These are phyloP conservation scores for Hyposmocoma kahamanoa DNA, from an alignment of 1,140 invertebrate species.

Conservation along the genomic window DNA sequence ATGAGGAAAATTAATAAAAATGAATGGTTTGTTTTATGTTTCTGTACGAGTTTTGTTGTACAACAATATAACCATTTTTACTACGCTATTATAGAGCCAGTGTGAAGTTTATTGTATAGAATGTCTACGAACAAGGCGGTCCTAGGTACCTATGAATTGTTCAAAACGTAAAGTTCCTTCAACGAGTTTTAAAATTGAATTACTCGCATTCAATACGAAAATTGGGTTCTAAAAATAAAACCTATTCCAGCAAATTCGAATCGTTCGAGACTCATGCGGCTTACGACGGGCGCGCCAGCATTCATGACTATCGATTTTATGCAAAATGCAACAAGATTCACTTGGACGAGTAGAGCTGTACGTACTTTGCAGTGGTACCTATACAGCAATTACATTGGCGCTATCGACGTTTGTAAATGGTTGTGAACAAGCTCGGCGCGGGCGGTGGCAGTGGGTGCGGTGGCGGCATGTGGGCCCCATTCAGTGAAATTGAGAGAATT, in stretches of 20 bases:
- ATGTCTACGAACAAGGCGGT: too few species aligned
- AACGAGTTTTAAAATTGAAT: constrained; percentile 35
- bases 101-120: too few species aligned
- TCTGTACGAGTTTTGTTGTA: too few species aligned
- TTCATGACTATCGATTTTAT: constrained; percentile 73
- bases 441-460: neutral
- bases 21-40: too few species aligned
- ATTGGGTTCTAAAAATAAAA: constrained; percentile 51
- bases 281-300: constrained; percentile 36
- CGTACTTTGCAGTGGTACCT: constrained; percentile 42
- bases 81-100: too few species aligned
- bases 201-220: constrained; percentile 31
- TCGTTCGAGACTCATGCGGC: constrained; percentile 45
- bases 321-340: constrained; percentile 73
- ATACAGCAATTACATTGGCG: constrained; percentile 55
- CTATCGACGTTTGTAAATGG: constrained; percentile 49
- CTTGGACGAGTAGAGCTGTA: constrained; percentile 42
- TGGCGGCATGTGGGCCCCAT: constrained; percentile 11
- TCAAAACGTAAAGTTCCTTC: too few species aligned
- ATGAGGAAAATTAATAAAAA: too few species aligned
- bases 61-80: too few species aligned
- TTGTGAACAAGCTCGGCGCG: constrained; percentile 13
- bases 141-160: too few species aligned
- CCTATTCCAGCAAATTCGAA: constrained; percentile 49
- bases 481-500: constrained; percentile 35